A percentile compares a stretch with the other conserved stretches of the same genome.
Evolutionary conservation across 1,140 invertebrate species (phyloP).

Genomic region (Leptinotarsa undecemlineata): DNA sequence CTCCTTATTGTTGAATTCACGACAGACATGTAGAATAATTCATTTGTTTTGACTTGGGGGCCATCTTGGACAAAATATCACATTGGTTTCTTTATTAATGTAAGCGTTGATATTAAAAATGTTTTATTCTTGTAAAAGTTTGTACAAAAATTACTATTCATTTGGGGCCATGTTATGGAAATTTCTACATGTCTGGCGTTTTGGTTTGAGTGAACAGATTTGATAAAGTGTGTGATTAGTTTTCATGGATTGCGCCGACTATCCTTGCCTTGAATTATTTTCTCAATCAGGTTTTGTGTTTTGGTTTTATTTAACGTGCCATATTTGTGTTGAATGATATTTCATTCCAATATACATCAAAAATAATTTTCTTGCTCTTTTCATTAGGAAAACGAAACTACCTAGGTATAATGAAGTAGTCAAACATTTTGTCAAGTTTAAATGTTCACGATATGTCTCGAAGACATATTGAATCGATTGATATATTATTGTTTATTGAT

Average conservation of each 20-base stretch:
- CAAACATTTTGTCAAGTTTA: conserved; percentile 54
- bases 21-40: conserved; percentile 44
- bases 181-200: conserved; percentile 44
- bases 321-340: conserved; percentile 40
- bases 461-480: conserved; percentile 51
- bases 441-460: conserved; percentile 53
- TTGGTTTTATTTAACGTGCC: conserved; percentile 46
- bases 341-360: conserved; percentile 29
- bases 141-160: conserved; percentile 45
- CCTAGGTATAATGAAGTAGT: conserved; percentile 38
- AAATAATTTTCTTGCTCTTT: conserved; percentile 3
- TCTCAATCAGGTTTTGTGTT: conserved; percentile 40
- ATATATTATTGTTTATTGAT: conserved; percentile 57
- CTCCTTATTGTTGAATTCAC: conserved; percentile 50
- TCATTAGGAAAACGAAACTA: background rate
- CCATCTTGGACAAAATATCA: conserved; percentile 36
- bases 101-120: conserved; percentile 47
- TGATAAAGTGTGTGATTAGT: conserved; percentile 54
- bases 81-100: conserved; percentile 30
- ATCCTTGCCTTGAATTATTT: conserved; percentile 46
- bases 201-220: conserved; percentile 48
- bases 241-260: conserved; percentile 46
- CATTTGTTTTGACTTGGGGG: conserved; percentile 37
- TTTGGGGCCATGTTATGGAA: conserved; percentile 38
- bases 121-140: conserved; percentile 49